Percentiles rank a stretch among this genome's conserved stretches.
phyloP scores from a whole-genome alignment of 2,113 vertebrate genomes.

The Osmerus mordax region DNA sequence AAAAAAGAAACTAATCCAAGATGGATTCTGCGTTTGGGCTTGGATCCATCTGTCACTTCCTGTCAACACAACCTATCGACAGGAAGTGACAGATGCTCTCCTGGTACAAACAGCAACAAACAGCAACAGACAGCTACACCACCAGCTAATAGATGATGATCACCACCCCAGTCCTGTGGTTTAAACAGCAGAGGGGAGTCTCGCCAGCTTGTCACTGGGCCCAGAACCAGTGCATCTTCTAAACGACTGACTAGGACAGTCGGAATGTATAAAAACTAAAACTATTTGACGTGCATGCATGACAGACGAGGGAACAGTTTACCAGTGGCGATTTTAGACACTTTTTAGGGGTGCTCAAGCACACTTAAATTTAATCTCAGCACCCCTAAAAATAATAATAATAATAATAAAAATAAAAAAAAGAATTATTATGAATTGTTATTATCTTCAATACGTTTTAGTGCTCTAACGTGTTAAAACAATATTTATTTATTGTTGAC shows the following conservation, averaged over 20 bases:
- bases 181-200: conserved; percentile 19
- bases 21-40: conserved; percentile 32
- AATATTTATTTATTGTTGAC: no score
- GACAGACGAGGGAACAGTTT: no score
- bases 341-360: no score
- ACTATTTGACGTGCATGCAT: no score
- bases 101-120: conserved; percentile 40
- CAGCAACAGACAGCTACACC: conserved; percentile 14
- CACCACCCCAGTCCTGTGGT: not conserved
- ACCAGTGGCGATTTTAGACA: no score
- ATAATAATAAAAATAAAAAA: no score
- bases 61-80: conserved; percentile 42
- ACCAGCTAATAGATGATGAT: conserved; percentile 43
- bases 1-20: conserved; percentile 29
- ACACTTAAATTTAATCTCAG: no score
- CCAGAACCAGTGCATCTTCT: conserved; percentile 10
- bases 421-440: no score
- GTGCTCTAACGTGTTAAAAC: no score
- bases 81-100: conserved; percentile 47
- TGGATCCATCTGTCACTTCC: conserved; percentile 57
- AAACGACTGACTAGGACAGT: conserved; percentile 23
- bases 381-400: no score
- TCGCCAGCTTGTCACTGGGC: conserved; percentile 1
- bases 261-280: no score
- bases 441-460: no score